Evolutionary conservation across 2,113 vertebrate species (phyloP).

Genomic region (Clarias macrocephalus): DNA sequence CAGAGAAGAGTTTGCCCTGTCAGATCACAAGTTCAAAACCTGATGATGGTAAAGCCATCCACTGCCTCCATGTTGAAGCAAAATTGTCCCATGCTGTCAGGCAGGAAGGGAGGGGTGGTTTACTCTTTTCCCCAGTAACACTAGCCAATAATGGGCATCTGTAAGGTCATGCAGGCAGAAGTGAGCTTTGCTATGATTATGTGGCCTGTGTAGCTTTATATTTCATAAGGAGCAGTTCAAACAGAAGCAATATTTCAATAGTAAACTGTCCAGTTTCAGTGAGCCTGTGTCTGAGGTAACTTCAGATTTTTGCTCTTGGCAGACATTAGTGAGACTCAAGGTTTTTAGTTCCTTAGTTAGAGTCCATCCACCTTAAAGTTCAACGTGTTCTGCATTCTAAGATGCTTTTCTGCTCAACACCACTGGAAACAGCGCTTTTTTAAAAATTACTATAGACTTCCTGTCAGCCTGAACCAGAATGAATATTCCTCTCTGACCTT

Average conservation of each 20-base stretch:
- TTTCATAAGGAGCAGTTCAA: too few species aligned
- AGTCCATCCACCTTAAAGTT: neutral
- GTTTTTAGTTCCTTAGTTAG: neutral
- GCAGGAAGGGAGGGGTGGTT: too few species aligned
- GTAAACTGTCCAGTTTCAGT: neutral
- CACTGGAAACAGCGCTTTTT: neutral
- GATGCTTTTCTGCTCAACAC: neutral
- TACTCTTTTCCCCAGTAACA: too few species aligned
- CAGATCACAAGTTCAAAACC: too few species aligned
- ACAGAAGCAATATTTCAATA: neutral
- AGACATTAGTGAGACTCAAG: neutral
- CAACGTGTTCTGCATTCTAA: neutral
- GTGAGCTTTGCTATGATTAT: neutral
- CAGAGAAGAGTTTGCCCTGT: too few species aligned
- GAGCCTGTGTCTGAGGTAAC: neutral
- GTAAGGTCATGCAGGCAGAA: too few species aligned
- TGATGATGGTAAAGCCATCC: too few species aligned
- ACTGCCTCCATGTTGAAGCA: too few species aligned
- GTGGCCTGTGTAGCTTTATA: neutral
- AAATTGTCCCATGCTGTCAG: too few species aligned
- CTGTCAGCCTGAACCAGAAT: neutral
- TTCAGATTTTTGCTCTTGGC: neutral
- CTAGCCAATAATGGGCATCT: too few species aligned
- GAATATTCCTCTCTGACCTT: neutral
- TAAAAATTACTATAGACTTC: neutral